These are phyloP conservation scores for Hydractinia echinata DNA, from an alignment of 30 jellyfish, hydroid and myxozoan species.

Conservation along the genomic window DNA sequence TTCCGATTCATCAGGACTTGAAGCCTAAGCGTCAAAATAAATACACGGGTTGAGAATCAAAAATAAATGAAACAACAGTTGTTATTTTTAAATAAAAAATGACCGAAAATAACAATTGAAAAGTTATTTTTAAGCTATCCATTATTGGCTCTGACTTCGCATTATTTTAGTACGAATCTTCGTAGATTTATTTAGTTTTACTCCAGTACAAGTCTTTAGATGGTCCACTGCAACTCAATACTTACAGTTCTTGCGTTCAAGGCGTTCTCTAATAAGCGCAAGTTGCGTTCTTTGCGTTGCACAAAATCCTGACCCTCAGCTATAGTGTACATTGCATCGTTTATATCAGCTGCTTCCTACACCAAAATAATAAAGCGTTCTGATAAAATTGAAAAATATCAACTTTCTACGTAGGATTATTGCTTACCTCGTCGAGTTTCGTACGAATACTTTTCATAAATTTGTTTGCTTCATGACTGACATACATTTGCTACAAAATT, in stretches of 20 bases:
- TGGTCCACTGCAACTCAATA: neutral
- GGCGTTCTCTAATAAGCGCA: slow-evolving; percentile 10
- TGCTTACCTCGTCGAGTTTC: slow-evolving; percentile 13
- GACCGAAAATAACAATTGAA: too few species aligned
- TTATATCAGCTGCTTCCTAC: slow-evolving; percentile 14
- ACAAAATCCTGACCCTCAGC: slow-evolving; percentile 7
- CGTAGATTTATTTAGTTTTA: too few species aligned
- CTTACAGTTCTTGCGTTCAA: slow-evolving; percentile 3
- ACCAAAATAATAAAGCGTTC: neutral
- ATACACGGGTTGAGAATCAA: neutral
- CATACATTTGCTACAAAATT: neutral
- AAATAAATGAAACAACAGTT: neutral
- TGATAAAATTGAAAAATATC: neutral
- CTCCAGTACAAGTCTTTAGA: too few species aligned
- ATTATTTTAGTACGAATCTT: too few species aligned
- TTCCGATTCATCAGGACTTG: neutral
- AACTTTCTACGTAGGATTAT: neutral
- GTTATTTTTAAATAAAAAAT: neutral
- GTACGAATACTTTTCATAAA: slow-evolving; percentile 8
- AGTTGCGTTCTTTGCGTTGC: slow-evolving; percentile 5
- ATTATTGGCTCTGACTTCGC: too few species aligned
- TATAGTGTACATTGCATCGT: neutral
- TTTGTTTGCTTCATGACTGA: slow-evolving; percentile 14
- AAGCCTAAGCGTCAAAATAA: neutral
- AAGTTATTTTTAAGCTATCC: too few species aligned